A percentile compares a stretch with the other conserved stretches of the same genome.
Evolutionary conservation across 2,888 invertebrate genomes (phyloP).

Genomic region (Aelia acuminata): DNA sequence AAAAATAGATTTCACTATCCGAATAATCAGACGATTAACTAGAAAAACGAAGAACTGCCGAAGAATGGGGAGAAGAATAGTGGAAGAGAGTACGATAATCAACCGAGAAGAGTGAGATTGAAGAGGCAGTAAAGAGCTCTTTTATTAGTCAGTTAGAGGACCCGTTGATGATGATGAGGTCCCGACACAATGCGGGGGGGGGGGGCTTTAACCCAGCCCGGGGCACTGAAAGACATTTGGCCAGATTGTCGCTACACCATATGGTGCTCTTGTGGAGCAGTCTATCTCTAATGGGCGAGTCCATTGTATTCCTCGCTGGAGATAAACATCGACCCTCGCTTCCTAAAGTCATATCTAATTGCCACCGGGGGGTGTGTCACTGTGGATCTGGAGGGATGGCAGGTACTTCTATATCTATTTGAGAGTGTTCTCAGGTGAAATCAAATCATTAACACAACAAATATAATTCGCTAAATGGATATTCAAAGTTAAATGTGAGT

Average conservation of each 20-base stretch:
- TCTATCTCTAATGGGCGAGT: neutral
- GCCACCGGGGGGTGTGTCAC: neutral
- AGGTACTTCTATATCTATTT: neutral
- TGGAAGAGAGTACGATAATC: neutral
- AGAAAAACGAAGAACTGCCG: neutral
- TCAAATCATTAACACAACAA: neutral
- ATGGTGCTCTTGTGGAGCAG: neutral
- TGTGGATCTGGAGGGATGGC: neutral
- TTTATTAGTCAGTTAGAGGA: slow-evolving; percentile 39
- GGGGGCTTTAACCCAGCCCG: neutral
- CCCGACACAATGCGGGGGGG: neutral
- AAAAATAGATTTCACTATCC: neutral
- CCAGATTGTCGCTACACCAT: slow-evolving; percentile 45
- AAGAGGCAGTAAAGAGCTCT: neutral
- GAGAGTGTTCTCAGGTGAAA: neutral
- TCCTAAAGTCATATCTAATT: slow-evolving; percentile 44
- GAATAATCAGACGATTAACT: neutral
- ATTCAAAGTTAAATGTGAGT: too few relatives aligned
- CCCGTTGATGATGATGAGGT: slow-evolving; percentile 28
- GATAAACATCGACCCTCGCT: slow-evolving; percentile 30
- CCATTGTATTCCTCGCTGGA: neutral
- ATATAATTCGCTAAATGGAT: too few relatives aligned
- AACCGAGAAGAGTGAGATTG: neutral
- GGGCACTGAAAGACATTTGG: slow-evolving; percentile 15
- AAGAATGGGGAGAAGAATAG: neutral